A percentile compares a stretch with the other conserved stretches of the same genome.
Conservation (phyloP, 2,797 vertebrate species). For the Sebastes kiyomatsui region DNA sequence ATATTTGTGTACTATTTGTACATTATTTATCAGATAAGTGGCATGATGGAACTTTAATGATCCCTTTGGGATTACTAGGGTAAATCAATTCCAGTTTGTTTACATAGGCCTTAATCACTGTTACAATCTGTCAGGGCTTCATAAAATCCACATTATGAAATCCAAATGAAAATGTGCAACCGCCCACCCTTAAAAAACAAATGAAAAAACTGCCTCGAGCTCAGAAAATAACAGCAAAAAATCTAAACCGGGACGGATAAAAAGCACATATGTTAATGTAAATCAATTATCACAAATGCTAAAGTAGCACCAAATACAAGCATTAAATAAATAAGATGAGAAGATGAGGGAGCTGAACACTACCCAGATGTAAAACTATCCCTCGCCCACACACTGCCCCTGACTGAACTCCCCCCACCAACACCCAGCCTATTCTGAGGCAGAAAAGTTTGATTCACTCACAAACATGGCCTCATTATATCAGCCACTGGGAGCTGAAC, state of each 20-base stretch:
- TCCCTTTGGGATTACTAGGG: not conserved
- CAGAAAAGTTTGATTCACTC: not conserved
- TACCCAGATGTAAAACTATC: too few relatives aligned
- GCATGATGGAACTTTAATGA: constrained; percentile 1
- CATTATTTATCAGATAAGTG: constrained; percentile 32
- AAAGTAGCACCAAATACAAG: not conserved
- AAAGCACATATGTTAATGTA: not conserved
- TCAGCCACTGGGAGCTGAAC: not conserved
- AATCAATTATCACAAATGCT: not conserved
- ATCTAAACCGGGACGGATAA: not conserved
- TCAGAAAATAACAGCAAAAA: not conserved
- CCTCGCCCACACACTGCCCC: not conserved
- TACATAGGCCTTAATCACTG: constrained; percentile 4
- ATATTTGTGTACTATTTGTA: not conserved
- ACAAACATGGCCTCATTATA: constrained; percentile 12
- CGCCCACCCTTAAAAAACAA: not conserved
- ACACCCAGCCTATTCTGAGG: not conserved
- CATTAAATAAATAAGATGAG: not conserved
- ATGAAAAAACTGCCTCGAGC: not conserved
- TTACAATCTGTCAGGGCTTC: constrained; percentile 6
- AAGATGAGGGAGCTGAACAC: not conserved
- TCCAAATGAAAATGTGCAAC: not conserved
- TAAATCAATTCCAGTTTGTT: constrained; percentile 21
- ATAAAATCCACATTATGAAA: constrained; percentile 15
- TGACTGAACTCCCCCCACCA: not conserved